These are phyloP conservation scores for Nymphalis c-album DNA, from an alignment of 2,888 invertebrate genomes.

Conservation along the genomic window DNA sequence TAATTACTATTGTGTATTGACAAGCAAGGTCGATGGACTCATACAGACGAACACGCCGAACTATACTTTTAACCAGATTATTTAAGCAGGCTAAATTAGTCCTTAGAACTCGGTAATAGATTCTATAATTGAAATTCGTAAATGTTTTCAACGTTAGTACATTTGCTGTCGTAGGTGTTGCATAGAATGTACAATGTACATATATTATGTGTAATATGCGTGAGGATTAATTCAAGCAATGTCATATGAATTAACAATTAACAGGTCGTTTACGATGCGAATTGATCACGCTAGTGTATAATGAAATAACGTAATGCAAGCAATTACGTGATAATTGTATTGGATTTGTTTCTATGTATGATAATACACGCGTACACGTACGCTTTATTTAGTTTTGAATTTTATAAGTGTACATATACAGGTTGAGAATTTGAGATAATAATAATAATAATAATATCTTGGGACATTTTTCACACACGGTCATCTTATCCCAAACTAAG, in stretches of 20 bases:
- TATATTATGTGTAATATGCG: conserved; percentile 14
- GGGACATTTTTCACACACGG: no score
- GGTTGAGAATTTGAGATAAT: no score
- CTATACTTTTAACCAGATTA: neutral
- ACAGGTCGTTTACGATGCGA: conserved; percentile 21
- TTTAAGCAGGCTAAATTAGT: conserved; percentile 3
- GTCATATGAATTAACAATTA: conserved; percentile 38
- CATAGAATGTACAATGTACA: neutral
- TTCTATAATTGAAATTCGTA: conserved; percentile 1
- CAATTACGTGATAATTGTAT: conserved; percentile 3
- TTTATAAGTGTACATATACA: no score
- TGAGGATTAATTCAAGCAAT: conserved; percentile 38
- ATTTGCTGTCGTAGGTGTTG: neutral
- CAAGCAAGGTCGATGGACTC: conserved; percentile 35
- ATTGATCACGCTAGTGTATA: conserved; percentile 36
- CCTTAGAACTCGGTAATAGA: neutral
- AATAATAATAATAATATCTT: no score
- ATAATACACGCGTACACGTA: no score
- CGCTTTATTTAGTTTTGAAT: no score
- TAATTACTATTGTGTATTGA: conserved; percentile 38
- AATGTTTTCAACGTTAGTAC: conserved; percentile 1
- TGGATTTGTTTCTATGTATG: neutral
- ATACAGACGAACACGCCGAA: conserved; percentile 2
- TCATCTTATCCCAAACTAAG: no score
- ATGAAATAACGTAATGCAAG: conserved; percentile 21